Evolutionary conservation across 2,113 vertebrate species (phyloP).

Genomic region (Abramis brama): DNA sequence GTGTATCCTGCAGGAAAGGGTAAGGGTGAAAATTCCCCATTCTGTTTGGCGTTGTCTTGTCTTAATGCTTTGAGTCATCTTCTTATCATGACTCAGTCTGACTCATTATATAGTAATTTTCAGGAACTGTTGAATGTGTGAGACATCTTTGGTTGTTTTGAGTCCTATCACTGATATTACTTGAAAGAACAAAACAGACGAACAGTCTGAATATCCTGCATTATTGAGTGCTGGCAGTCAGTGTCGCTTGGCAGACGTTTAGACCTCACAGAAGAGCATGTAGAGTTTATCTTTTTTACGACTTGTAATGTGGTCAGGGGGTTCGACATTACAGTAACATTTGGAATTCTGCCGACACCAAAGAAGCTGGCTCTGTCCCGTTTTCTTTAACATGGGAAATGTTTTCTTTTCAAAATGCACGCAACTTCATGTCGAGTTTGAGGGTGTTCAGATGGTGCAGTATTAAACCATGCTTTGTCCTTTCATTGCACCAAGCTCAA

Average conservation of each 20-base stretch:
- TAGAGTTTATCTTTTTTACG: constrained; percentile 67
- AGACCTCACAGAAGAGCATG: constrained; percentile 65
- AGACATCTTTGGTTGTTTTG: neutral
- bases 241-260: neutral
- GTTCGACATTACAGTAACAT: constrained; percentile 53
- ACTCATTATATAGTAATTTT: neutral
- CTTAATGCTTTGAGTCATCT: neutral
- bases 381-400: constrained; percentile 14
- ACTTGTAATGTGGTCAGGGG: constrained; percentile 63
- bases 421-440: neutral
- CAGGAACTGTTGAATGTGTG: neutral
- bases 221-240: constrained; percentile 1
- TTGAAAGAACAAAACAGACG: constrained; percentile 15
- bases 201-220: constrained; percentile 16
- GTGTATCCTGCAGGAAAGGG: constrained; percentile 6
- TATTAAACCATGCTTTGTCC: neutral
- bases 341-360: neutral
- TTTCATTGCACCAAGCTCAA: constrained; percentile 19
- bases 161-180: neutral
- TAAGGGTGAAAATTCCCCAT: constrained; percentile 32
- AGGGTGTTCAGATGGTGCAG: neutral
- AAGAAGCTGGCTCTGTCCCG: neutral
- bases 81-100: neutral
- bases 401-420: neutral
- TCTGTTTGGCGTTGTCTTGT: neutral